These are phyloP conservation scores for Harmothoe impar DNA, from an alignment of 2,888 invertebrate genomes.

Conservation along the genomic window DNA sequence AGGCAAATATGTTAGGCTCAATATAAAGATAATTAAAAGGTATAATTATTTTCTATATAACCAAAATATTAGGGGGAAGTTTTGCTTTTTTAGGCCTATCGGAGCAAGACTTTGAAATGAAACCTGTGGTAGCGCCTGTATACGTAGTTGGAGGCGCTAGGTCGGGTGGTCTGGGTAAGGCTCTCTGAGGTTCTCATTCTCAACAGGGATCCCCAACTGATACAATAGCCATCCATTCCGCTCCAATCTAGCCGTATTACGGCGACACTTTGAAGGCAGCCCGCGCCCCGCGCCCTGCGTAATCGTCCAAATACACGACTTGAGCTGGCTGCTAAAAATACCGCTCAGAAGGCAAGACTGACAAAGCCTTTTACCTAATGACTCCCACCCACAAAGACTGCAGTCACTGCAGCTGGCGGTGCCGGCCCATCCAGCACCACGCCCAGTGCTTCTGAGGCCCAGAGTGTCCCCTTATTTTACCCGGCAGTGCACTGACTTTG, in stretches of 20 bases:
- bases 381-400: not conserved
- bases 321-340: slow-evolving; percentile 49
- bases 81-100: too few species aligned
- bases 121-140: too few species aligned
- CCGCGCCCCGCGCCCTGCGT: not conserved
- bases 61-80: too few species aligned
- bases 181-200: not conserved
- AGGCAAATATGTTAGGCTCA: too few species aligned
- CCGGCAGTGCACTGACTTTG: not conserved
- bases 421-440: not conserved
- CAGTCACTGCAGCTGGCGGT: not conserved
- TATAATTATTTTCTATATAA: too few species aligned
- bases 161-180: too few species aligned
- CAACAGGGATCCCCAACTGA: not conserved
- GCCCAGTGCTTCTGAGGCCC: not conserved
- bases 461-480: not conserved
- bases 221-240: slow-evolving; percentile 22
- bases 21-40: too few species aligned
- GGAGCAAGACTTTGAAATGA: too few species aligned
- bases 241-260: not conserved
- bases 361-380: slow-evolving; percentile 46
- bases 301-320: slow-evolving; percentile 18
- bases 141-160: too few species aligned
- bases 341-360: slow-evolving; percentile 15
- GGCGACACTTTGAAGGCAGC: slow-evolving; percentile 25